phyloP scores from a whole-genome alignment of 1,140 invertebrate genomes.

The Dufourea novaeangliae region DNA sequence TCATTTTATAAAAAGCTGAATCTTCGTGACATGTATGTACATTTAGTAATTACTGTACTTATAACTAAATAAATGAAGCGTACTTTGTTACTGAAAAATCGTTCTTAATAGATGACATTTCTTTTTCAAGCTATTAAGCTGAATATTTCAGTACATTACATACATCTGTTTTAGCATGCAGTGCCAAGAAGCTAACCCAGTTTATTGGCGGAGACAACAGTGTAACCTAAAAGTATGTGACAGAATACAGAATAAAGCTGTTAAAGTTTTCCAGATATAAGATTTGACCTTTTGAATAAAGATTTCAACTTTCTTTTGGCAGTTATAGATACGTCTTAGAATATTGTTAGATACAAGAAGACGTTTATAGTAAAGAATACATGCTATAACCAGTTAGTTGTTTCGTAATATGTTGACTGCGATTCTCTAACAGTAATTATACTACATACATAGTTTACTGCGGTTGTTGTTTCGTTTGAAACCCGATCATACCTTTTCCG shows the following conservation, averaged over 20 bases:
- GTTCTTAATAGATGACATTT: neutral
- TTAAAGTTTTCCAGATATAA: neutral
- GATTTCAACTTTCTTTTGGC: conserved; percentile 2
- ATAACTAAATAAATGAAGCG: too few relatives aligned
- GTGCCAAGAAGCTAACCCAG: conserved; percentile 3
- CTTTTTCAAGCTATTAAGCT: neutral
- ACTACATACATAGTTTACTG: too few relatives aligned
- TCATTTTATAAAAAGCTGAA: too few relatives aligned
- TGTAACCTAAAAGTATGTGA: neutral
- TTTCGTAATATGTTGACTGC: too few relatives aligned
- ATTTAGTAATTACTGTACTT: too few relatives aligned
- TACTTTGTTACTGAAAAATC: neutral
- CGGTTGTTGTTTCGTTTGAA: too few relatives aligned
- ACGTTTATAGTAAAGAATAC: neutral
- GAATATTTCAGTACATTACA: neutral
- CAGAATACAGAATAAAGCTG: neutral
- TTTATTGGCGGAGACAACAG: conserved; percentile 1
- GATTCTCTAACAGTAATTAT: too few relatives aligned
- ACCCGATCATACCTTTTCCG: too few relatives aligned
- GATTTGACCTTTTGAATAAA: neutral
- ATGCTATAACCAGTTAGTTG: too few relatives aligned
- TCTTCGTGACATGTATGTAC: too few relatives aligned
- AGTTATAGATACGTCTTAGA: neutral
- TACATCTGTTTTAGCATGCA: neutral
- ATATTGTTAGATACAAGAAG: neutral